These are phyloP conservation scores for Xylocopa sonorina DNA, from an alignment of 1,140 invertebrate species.

Conservation along the genomic window DNA sequence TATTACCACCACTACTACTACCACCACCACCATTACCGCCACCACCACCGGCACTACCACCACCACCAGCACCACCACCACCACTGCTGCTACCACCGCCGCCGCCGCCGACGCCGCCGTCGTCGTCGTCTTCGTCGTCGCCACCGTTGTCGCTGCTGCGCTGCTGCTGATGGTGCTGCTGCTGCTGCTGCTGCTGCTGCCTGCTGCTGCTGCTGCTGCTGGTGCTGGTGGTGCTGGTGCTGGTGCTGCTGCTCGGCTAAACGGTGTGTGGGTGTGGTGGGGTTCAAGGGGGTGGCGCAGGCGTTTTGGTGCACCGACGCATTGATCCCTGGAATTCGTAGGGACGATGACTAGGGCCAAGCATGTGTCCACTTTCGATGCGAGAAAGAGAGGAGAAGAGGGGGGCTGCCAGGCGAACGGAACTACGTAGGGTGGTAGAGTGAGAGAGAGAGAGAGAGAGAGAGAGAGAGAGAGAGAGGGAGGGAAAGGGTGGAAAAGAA, in stretches of 20 bases:
- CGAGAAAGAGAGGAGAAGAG: constrained; percentile 50
- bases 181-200: not conserved
- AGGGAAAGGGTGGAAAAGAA: constrained; percentile 6
- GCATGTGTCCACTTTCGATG: constrained; percentile 67
- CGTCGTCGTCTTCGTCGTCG: not conserved
- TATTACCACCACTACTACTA: not conserved
- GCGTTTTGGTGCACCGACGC: constrained; percentile 79
- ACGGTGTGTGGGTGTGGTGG: constrained; percentile 53
- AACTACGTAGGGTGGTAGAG: constrained; percentile 15
- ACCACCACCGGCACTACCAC: not conserved
- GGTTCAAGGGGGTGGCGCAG: constrained; percentile 72
- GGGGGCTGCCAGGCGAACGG: constrained; percentile 19
- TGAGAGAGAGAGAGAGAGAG: not conserved
- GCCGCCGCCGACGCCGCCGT: too few species aligned
- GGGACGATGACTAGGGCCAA: constrained; percentile 64
- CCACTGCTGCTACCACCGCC: not conserved
- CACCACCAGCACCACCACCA: too few species aligned
- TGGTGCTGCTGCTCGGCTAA: constrained; percentile 49
- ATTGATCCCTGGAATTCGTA: constrained; percentile 79
- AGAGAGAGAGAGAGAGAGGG: not conserved
- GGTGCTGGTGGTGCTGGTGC: constrained; percentile 3
- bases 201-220: not conserved
- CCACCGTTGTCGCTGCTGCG: constrained; percentile 18
- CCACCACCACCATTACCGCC: not conserved
- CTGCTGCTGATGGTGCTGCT: not conserved